Conservation (phyloP, 2,113 vertebrate species). For the Anoplopoma fimbria region DNA sequence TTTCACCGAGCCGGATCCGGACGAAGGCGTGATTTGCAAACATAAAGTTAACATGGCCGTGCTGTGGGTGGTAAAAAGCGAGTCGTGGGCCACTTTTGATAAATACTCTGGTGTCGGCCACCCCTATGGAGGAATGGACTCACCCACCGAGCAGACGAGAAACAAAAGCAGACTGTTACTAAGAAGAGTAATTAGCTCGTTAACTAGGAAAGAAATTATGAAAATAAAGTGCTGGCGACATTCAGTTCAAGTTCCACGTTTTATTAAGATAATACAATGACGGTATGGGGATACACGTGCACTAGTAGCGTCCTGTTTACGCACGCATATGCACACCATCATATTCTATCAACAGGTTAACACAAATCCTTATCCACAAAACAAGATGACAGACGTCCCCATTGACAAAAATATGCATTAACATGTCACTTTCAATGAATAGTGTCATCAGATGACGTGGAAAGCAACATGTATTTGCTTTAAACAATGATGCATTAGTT, state of each 20-base stretch:
- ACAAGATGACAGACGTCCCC: not conserved
- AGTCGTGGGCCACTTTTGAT: not conserved
- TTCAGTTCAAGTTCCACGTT: not conserved
- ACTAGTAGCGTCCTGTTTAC: not conserved
- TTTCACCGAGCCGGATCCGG: fast-evolving
- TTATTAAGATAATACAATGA: not conserved
- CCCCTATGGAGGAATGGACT: conserved; percentile 64
- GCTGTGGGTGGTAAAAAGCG: fast-evolving
- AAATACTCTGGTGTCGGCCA: not conserved
- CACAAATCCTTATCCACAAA: not conserved
- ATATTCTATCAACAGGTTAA: conserved; percentile 48
- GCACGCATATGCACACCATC: not conserved
- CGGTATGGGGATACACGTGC: not conserved
- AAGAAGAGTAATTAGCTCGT: conserved; percentile 59
- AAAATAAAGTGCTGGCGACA: not conserved
- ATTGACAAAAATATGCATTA: not conserved
- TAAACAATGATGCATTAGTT: not conserved
- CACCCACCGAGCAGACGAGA: conserved; percentile 59
- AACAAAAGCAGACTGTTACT: conserved; percentile 64
- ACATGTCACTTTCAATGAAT: not conserved
- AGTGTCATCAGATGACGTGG: not conserved
- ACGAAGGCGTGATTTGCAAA: fast-evolving
- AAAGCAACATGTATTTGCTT: not conserved
- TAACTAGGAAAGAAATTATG: conserved; percentile 27
- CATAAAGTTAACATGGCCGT: fast-evolving